A percentile compares a stretch with the other conserved stretches of the same genome.
Conservation (phyloP, 2,113 vertebrate genomes). For the Ovis aries region DNA sequence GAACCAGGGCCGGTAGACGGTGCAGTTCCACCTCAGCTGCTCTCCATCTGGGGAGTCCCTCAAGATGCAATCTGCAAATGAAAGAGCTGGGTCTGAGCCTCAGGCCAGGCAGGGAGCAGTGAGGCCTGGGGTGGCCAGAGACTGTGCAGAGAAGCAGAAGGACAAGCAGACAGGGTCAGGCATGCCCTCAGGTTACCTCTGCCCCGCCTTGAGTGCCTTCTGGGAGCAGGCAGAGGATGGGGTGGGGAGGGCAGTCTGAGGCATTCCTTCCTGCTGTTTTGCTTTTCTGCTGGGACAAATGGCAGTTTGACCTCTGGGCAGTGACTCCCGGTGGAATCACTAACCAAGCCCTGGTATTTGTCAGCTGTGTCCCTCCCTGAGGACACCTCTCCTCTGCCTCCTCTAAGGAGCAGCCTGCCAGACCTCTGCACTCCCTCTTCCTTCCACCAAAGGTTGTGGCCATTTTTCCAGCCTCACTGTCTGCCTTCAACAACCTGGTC, state of each 20-base stretch:
- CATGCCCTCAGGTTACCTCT: accelerated
- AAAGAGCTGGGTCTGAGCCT: not conserved
- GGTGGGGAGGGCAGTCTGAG: not conserved
- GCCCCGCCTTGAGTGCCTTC: not conserved
- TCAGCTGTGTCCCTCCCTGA: not conserved
- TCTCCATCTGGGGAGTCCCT: not conserved
- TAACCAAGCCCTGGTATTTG: not conserved
- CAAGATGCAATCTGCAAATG: constrained; percentile 24
- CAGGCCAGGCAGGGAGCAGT: not conserved
- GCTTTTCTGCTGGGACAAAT: not conserved
- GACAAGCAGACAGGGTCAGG: not conserved
- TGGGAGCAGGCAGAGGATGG: not conserved
- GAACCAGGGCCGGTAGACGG: constrained; percentile 73
- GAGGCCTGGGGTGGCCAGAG: not conserved
- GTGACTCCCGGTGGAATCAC: not conserved
- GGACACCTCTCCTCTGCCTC: not conserved
- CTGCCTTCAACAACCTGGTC: not conserved
- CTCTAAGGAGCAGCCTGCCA: not conserved
- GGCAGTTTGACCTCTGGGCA: not conserved
- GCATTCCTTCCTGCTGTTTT: not conserved
- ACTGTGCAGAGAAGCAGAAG: not conserved
- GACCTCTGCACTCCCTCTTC: not conserved
- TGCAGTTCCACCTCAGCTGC: constrained; percentile 1
- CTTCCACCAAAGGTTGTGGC: not conserved
- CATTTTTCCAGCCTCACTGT: not conserved